Base-by-base conservation (phyloP, 2,888 invertebrate species). In the Apamea crenata region DNA sequence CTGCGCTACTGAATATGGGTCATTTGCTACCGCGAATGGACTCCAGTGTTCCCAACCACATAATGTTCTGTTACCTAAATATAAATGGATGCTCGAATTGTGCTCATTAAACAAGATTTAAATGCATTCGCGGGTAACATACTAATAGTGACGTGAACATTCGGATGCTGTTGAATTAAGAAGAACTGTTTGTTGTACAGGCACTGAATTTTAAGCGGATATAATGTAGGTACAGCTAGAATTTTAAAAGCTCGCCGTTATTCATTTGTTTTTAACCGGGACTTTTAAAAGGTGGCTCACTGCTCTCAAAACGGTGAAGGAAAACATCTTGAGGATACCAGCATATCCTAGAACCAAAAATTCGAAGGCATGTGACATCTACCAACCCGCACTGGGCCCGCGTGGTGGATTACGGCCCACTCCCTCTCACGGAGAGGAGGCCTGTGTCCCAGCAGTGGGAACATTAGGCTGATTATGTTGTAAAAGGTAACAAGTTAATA, bases 81-180 rank as follows among this genome's bases (percentile, higher is more conserved):
- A 80, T 77, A 82, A 86, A 84, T 79, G 84, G 72, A 81, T 69
- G 78, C 81, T 87, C 80, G 81, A 86, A 89, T 86, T 88, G 87
- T 80, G 80, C 77, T 86, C 88, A 88, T 87, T 89, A 87, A 84
- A 85, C 84, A 85, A 81, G 86, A 87, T 88, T 91, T 89, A 87
- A 91, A 87, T 88, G 88, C 83, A 88, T 70, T 86, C 75, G 84
- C 74, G 80, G 73, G 77, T 69, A 78, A 86, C 82, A 84, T 89
- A 80, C 81, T 82, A 88, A 88, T 84, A 87, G 88, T 81, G 81
- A 81, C 61, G 66, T 72, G 63, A 80, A 82, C 80, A 75, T 76
- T 86, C 44, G 61, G 74, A 65, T 81, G 53, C 44, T 73, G 74
- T 80, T 81, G 72, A 86, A 78, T 75, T 74, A 80, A 84, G 77